Percentiles rank a stretch among this genome's conserved stretches.
phyloP scores from a whole-genome alignment of 2,113 vertebrate species.

The Phyllopteryx taeniolatus region DNA sequence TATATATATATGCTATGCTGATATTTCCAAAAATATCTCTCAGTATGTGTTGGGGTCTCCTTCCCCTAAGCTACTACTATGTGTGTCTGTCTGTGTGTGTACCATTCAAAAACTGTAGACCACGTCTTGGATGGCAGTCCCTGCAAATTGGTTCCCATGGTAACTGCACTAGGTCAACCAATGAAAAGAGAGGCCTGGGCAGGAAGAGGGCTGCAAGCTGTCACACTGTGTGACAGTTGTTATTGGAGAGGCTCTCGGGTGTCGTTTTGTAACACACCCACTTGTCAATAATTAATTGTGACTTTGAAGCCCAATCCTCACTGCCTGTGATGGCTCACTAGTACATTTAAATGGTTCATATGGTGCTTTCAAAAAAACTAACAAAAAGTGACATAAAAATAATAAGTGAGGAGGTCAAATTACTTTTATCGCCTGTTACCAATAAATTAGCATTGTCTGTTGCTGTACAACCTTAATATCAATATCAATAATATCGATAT shows the following conservation, averaged over 20 bases:
- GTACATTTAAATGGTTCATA: neutral
- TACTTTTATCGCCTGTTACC: neutral
- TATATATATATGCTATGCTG: neutral
- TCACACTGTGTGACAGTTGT: conserved; percentile 34
- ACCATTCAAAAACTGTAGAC: conserved; percentile 58
- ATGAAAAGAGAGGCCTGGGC: conserved; percentile 73
- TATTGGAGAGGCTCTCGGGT: conserved; percentile 28
- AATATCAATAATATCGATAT: no score
- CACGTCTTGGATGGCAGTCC: conserved; percentile 68
- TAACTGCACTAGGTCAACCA: conserved; percentile 80
- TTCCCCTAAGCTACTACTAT: conserved; percentile 3
- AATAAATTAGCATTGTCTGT: neutral
- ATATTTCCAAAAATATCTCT: neutral
- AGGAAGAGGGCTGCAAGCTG: conserved; percentile 42
- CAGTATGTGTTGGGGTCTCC: conserved; percentile 8
- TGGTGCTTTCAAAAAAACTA: neutral
- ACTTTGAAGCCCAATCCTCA: neutral
- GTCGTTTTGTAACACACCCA: conserved; percentile 10
- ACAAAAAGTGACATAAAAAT: neutral
- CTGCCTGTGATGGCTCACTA: neutral
- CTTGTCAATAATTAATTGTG: conserved; percentile 43
- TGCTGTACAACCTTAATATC: no score
- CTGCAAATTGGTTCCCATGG: conserved; percentile 71
- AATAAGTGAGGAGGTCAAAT: neutral
- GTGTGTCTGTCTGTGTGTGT: conserved; percentile 16